Evolutionary conservation across 2,888 invertebrate genomes (phyloP), one percentile per base, ranked within the genome.

Genomic region (Agrochola macilenta): DNA sequence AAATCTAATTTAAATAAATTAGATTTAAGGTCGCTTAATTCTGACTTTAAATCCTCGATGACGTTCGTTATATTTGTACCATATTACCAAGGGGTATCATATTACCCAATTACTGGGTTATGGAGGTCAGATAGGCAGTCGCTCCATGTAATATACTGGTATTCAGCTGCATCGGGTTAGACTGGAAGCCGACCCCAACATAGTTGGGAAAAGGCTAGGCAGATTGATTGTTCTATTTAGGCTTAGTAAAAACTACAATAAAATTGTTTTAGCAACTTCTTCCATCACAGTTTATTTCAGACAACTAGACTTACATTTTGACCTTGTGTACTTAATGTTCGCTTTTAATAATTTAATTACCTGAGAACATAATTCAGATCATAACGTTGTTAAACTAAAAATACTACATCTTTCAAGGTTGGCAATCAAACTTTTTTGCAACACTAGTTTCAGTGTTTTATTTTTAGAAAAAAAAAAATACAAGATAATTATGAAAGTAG

Each of bases 341-440:
- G 69, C 64, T 57, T 69, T 54, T 52, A 69, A 74, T 74, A 49
- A 69, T 78, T 73, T 74, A 69, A 81, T 69, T 74, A 64, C 57
- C 35, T 11, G 14, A 64, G 35, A 79, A 76, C 66, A 71, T 81
- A 73, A 82, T 85, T 80, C 75, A 66, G 52, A 74, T 77, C 73
- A 77, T 71, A 74, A 75, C 54, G 76, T 78, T 73, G 78, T 82
- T 68, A 78, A 87, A 78, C 23, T 69, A 76, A 78, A 84, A 85
- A 79, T 78, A 81, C 66, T 61, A 68, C 58, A 30, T 26, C 57
- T 77, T 43, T 68, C 70, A 64, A 82, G 76, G 72, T 35, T 65
- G 39, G n/a, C 39, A 49, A 39, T 60, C 9, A 52, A 58, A 52
- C 12, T 23, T 58, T 58, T 83, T 73, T 46, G 72, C 72, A 69